Conservation (phyloP, 2,113 vertebrate species). For the Bubo scandiacus region DNA sequence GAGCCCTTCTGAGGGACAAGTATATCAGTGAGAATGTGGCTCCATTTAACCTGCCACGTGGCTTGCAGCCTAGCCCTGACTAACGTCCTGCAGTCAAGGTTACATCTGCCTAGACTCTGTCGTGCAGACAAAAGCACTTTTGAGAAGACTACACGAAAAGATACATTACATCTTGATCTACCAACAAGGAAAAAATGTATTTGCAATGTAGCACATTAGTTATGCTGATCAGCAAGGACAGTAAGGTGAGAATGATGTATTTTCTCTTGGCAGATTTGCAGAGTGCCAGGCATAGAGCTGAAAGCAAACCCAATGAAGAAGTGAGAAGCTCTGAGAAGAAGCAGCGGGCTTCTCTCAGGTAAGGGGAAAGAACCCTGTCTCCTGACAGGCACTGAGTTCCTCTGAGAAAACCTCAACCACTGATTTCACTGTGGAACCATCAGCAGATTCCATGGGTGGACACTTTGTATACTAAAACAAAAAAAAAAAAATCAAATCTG, state of each 20-base stretch:
- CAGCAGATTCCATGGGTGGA: not conserved
- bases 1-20: not conserved
- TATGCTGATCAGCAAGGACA: not conserved
- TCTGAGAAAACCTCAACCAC: not conserved
- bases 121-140: accelerated
- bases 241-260: not conserved
- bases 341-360: slow-evolving; percentile 88
- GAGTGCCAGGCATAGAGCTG: slow-evolving; percentile 83
- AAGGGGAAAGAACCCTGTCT: not conserved
- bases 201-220: not conserved
- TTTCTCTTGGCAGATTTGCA: slow-evolving; percentile 79
- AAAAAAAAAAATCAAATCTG: not conserved
- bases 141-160: not conserved
- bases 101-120: not conserved
- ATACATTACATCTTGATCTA: not conserved
- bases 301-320: slow-evolving; percentile 89
- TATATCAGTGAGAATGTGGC: not conserved
- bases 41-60: not conserved
- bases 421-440: not conserved
- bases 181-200: not conserved
- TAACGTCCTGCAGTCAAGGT: not conserved
- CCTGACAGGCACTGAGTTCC: not conserved
- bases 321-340: slow-evolving; percentile 89
- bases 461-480: not conserved
- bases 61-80: not conserved